Base-by-base conservation (phyloP, 2,797 vertebrate genomes). In the Loriculus beryllinus region DNA sequence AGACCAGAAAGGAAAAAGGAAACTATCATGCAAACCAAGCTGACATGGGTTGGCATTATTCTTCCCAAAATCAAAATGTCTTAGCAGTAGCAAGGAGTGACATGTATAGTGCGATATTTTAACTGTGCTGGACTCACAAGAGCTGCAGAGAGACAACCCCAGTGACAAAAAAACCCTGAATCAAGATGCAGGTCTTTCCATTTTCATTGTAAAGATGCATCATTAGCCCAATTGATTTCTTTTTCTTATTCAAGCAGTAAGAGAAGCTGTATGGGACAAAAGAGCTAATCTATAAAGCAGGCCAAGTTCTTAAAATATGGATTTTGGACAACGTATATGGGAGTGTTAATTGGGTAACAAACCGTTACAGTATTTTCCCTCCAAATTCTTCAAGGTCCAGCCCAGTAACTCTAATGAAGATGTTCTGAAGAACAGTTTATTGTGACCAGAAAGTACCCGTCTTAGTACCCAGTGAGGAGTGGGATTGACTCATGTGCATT, bases 51-150 rank as follows among this genome's bases (percentile, higher is more conserved):
- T 92, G 62, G 74, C n/a, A 40, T 76, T 83, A 57, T 62, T 91
- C 52, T 86, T 94, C 64, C 21, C 43, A 28, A 95, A 90, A 68
- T 65, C 64, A 93, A 84, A 96, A 85, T 68, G 75, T 68, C 78
- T 65, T 31, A 35, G 45, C 26, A 70, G 51, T 47, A 75, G 29
- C 57, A 62, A 74, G 49, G 22, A 82, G 25, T 2, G 0, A 77
- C 48, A 45, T 20, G 19, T 18, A 25, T 57, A 63, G 26, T 1
- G 2, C 52, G 67, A 29, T 90, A 84, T 76, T 91, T 91, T 81
- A 84, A 79, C 51, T 60, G 22, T 23, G 6, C n/a, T 80, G 60
- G 67, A 26, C 37, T 95, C 48, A 54, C 21, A 77, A 77, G 47
- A 59, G 49, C 35, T 86, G 25, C 68, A 87, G 42, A 57, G 8